Percentiles rank a stretch among this genome's conserved stretches.
Evolutionary conservation across 2,797 vertebrate genomes (phyloP).

Genomic region (Rhynchotus rufescens): DNA sequence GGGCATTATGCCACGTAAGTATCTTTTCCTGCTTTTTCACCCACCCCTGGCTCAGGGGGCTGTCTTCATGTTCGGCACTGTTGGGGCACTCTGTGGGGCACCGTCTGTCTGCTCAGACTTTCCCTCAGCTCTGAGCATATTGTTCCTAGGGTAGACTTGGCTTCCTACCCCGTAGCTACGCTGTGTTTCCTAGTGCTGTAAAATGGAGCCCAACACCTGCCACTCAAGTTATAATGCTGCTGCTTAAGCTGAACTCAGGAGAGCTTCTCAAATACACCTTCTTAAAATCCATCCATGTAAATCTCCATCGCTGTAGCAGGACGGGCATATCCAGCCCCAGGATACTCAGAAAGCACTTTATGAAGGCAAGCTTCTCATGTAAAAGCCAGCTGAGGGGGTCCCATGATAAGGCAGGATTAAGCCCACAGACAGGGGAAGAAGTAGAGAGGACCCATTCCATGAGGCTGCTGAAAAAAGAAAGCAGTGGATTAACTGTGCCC

Average conservation of each 20-base stretch:
- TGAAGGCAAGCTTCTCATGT: background rate
- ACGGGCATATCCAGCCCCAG: background rate
- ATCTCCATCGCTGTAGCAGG: background rate
- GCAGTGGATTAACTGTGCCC: background rate
- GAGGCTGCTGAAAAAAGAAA: background rate
- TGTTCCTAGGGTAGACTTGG: background rate
- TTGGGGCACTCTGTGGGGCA: background rate
- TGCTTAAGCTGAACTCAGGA: background rate
- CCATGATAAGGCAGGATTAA: background rate
- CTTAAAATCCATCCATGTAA: background rate
- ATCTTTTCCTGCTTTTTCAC: background rate
- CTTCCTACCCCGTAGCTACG: background rate
- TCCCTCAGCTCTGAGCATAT: background rate
- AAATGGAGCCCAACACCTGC: background rate
- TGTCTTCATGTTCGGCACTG: background rate
- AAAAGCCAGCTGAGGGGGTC: background rate
- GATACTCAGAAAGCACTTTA: background rate
- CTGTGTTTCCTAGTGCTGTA: background rate
- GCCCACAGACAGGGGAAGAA: background rate
- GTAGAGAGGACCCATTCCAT: background rate
- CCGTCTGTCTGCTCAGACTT: background rate
- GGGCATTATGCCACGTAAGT: conserved; percentile 98
- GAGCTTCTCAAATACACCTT: background rate
- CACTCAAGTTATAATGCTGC: background rate
- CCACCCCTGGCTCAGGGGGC: background rate